These are phyloP conservation scores for Oreochromis mossambicus DNA, from an alignment of 2,797 vertebrate species.

Conservation along the genomic window DNA sequence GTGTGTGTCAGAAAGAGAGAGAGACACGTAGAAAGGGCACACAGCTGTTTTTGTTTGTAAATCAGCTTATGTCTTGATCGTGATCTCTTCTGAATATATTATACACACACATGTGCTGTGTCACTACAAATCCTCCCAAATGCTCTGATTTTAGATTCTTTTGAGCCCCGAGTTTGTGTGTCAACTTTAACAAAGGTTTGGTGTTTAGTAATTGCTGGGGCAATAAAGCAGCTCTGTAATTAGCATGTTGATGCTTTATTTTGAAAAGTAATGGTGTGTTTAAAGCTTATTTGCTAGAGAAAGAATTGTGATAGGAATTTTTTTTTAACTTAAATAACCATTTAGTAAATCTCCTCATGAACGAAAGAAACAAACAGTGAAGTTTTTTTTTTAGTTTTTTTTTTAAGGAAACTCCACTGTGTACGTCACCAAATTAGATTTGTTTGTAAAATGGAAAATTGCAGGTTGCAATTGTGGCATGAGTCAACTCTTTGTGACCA, in stretches of 20 bases:
- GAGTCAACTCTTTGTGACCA: constrained; percentile 48
- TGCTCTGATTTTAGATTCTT: neutral
- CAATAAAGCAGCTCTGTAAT: constrained; percentile 35
- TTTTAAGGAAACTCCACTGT: neutral
- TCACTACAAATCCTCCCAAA: neutral
- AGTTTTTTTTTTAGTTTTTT: neutral
- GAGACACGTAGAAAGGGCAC: neutral
- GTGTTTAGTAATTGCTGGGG: constrained; percentile 25
- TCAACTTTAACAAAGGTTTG: constrained; percentile 24
- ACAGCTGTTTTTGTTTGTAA: constrained; percentile 2
- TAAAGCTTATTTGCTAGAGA: neutral
- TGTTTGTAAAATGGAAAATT: constrained; percentile 56
- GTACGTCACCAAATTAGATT: constrained; percentile 30
- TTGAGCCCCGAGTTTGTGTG: constrained; percentile 13
- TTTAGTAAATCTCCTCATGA: neutral
- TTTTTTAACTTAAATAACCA: neutral
- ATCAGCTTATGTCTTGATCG: neutral
- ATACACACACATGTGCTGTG: neutral
- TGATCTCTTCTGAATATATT: neutral
- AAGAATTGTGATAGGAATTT: neutral
- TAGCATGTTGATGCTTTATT: constrained; percentile 12
- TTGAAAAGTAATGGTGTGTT: neutral
- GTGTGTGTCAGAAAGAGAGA: neutral
- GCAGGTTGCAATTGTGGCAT: constrained; percentile 37
- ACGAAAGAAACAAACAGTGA: neutral